phyloP scores from a whole-genome alignment of 2,888 invertebrate species.

The Diarsia dahlii region DNA sequence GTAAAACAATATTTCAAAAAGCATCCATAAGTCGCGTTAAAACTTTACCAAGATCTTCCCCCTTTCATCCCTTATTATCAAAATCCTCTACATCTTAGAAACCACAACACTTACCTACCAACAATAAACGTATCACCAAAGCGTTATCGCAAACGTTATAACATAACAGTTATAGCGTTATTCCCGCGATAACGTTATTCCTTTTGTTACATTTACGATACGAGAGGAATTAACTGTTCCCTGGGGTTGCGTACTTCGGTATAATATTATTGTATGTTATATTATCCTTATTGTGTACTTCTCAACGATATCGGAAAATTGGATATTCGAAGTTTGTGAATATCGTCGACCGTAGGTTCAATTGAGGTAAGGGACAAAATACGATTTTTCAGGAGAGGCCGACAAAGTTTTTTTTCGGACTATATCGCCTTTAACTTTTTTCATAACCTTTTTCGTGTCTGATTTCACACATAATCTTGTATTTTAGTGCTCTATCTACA shows the following conservation, averaged over 20 bases:
- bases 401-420: no score
- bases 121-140: slow-evolving; percentile 31
- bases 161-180: slow-evolving; percentile 39
- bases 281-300: slow-evolving; percentile 44
- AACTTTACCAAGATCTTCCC: neutral
- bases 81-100: slow-evolving; percentile 9
- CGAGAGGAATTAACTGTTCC: slow-evolving; percentile 50
- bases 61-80: neutral
- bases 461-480: no score
- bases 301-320: slow-evolving; percentile 44
- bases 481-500: no score
- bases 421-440: no score
- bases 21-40: neutral
- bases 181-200: slow-evolving; percentile 35
- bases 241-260: slow-evolving; percentile 31
- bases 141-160: slow-evolving; percentile 41
- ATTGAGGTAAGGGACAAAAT: no score
- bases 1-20: neutral
- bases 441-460: no score
- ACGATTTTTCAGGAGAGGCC: no score
- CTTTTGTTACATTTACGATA: slow-evolving; percentile 45
- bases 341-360: no score
- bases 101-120: neutral
- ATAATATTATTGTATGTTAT: slow-evolving; percentile 13
- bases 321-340: slow-evolving; percentile 41